These are phyloP conservation scores for Antedon mediterranea DNA, from an alignment of 53 echinoderm and acorn worm species.

Conservation along the genomic window DNA sequence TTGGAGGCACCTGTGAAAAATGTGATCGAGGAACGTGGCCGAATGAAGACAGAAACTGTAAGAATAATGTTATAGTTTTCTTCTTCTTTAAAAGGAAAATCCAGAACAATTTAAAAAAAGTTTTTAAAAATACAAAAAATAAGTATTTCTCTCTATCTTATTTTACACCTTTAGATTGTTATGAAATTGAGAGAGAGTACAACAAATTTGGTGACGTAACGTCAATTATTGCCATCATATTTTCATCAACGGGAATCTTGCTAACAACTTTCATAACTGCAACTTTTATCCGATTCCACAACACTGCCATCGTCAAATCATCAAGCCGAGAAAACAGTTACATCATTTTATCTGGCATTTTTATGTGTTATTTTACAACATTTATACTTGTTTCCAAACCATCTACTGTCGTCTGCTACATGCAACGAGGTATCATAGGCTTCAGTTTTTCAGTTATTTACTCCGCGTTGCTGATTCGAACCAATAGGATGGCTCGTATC, in stretches of 20 bases:
- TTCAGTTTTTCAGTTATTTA: constrained; percentile 85
- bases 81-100: too few species aligned
- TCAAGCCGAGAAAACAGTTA: constrained; percentile 94
- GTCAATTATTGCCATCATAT: constrained; percentile 54
- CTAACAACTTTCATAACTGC: constrained; percentile 66
- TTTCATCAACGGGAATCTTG: constrained; percentile 63
- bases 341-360: constrained; percentile 68
- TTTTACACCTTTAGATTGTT: constrained; percentile 38
- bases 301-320: constrained; percentile 87
- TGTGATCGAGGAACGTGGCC: constrained; percentile 66
- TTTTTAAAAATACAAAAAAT: too few species aligned
- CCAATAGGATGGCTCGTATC: constrained; percentile 90
- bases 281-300: constrained; percentile 73
- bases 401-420: constrained; percentile 48
- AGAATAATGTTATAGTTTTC: not conserved
- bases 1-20: constrained; percentile 53
- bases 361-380: constrained; percentile 61
- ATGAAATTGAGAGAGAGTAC: constrained; percentile 53
- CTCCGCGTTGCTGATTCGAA: constrained; percentile 67
- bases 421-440: constrained; percentile 62
- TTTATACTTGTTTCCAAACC: constrained; percentile 72
- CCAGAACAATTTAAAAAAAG: too few species aligned
- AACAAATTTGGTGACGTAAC: constrained; percentile 70
- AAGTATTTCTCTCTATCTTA: not conserved
- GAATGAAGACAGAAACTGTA: constrained; percentile 28